These are phyloP conservation scores for Xestia c-nigrum DNA, from an alignment of 2,888 invertebrate genomes.

Conservation along the genomic window DNA sequence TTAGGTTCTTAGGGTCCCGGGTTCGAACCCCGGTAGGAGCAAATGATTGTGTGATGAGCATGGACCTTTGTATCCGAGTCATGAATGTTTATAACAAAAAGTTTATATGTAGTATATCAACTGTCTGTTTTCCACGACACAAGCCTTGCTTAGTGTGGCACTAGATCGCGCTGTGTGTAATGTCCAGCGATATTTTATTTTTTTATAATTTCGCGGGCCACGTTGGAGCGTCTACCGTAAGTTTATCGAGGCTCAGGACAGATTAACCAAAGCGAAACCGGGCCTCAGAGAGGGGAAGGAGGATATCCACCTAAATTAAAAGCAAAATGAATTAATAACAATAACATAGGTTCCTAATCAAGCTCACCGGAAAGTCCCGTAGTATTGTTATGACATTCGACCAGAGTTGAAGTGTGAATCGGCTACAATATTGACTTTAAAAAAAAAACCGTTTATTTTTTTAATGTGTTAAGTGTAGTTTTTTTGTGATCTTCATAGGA, in stretches of 20 bases:
- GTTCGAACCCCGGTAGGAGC: too few relatives aligned
- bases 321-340: neutral
- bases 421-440: neutral
- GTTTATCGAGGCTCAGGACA: neutral
- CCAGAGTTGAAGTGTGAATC: neutral
- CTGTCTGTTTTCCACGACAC: too few relatives aligned
- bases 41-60: too few relatives aligned
- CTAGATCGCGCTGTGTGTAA: too few relatives aligned
- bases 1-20: too few relatives aligned
- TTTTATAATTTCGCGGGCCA: too few relatives aligned
- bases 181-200: too few relatives aligned
- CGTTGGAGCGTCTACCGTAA: too few relatives aligned
- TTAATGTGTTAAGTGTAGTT: neutral
- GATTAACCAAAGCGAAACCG: neutral
- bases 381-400: slow-evolving; percentile 13
- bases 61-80: too few relatives aligned
- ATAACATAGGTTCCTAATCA: neutral
- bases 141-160: too few relatives aligned
- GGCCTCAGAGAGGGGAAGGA: neutral
- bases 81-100: too few relatives aligned
- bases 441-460: neutral
- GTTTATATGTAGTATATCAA: too few relatives aligned
- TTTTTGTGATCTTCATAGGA: neutral
- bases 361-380: neutral
- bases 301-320: neutral